Conservation (phyloP, 2,797 vertebrate species). For the Thunnus albacares region DNA sequence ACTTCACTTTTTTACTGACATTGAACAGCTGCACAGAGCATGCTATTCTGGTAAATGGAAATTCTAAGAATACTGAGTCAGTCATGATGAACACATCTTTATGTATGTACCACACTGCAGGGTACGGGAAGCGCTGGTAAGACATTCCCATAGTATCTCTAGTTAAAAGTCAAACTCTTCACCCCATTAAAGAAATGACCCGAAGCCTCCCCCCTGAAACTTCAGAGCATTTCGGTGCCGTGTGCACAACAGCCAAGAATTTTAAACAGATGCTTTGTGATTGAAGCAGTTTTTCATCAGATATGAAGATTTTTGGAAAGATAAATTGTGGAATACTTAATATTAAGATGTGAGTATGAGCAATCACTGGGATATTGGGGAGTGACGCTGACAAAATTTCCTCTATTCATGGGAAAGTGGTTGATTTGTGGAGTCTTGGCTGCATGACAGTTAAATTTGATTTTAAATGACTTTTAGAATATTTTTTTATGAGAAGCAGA, state of each 20-base stretch:
- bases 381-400: not conserved
- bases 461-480: not conserved
- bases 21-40: constrained; percentile 4
- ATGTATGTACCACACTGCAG: constrained; percentile 51
- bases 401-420: constrained; percentile 4
- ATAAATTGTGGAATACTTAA: constrained; percentile 25
- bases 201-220: constrained; percentile 12
- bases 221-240: constrained; percentile 16
- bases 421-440: constrained; percentile 8
- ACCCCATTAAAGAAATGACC: constrained; percentile 34
- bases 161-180: constrained; percentile 52
- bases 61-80: constrained; percentile 63
- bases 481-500: not conserved
- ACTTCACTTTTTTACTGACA: constrained; percentile 14
- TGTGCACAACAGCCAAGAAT: constrained; percentile 29
- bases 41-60: constrained; percentile 21
- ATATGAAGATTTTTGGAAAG: not conserved
- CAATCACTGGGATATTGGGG: not conserved
- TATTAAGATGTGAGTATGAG: constrained; percentile 9
- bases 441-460: not conserved
- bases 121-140: constrained; percentile 13
- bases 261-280: constrained; percentile 51
- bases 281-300: constrained; percentile 30
- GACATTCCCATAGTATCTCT: constrained; percentile 47
- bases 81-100: constrained; percentile 58